Percentiles rank a stretch among this genome's conserved stretches.
These are phyloP conservation scores for Lycaon pictus DNA, from an alignment of 2,113 vertebrate genomes.

Conservation along the genomic window DNA sequence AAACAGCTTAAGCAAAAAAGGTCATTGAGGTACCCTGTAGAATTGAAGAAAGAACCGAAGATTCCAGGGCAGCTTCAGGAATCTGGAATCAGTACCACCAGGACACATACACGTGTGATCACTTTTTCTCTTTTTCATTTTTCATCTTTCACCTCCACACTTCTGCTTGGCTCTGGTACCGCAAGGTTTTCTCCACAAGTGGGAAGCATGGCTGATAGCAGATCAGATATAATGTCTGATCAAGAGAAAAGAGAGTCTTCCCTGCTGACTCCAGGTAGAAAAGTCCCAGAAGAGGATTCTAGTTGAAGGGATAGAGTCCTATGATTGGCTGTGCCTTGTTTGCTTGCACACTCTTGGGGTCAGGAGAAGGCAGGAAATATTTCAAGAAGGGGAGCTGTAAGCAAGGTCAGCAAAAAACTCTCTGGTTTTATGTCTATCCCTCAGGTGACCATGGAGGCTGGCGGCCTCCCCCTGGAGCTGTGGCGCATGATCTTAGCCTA, in stretches of 20 bases:
- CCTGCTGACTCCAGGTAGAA: background rate
- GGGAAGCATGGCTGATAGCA: background rate
- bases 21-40: too few relatives aligned
- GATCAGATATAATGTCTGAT: background rate
- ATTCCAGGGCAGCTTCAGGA: background rate
- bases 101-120: background rate
- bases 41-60: background rate
- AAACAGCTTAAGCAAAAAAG: background rate
- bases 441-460: constrained; percentile 89
- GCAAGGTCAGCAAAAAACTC: background rate
- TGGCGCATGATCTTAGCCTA: constrained; percentile 94
- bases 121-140: background rate
- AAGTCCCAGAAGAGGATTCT: background rate
- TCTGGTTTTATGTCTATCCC: background rate
- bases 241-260: background rate
- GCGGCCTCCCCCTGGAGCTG: constrained; percentile 90
- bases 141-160: background rate
- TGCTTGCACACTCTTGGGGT: background rate
- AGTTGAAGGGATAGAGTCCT: background rate
- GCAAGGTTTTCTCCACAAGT: background rate
- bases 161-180: background rate
- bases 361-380: background rate
- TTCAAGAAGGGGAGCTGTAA: background rate
- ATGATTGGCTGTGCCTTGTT: background rate
- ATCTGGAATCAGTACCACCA: background rate